Base-by-base conservation (phyloP, 2,888 invertebrate genomes). In the Pollenia labialis region DNA sequence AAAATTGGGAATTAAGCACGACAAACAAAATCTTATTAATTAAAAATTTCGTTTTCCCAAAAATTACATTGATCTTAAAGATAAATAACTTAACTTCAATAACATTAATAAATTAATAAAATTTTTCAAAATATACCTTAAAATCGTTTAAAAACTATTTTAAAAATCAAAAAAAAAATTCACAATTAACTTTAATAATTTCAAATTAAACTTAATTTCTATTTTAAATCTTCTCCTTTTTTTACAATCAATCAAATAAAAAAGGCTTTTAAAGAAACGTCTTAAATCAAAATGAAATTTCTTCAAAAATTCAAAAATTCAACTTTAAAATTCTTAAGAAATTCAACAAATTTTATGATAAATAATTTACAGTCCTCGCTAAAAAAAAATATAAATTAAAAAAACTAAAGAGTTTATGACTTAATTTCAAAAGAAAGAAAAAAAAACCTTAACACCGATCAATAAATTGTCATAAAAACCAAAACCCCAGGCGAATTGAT, bases 401-500 rank as follows among this genome's bases (percentile, higher is more conserved):
- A 56, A 58, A 54, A 68, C 42, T 75, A 48, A 80, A 81, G 60
- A 44, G 81, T 90, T 90, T 90, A 90, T 90, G 82, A 80, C 89
- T 90, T 89, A 90, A 90, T 90, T 89, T 88, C 81, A 71, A 88
- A 88, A 88, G 46, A 56, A 10, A 1, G 8, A 40, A 60, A 40
- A 60, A 12, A 71, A 12, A n/a, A 56, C 23, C 12, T 56, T 66
- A n/a, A 77, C 44, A 12, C 74, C 71, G 79, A 83, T 86, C 87
- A 87, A 87, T 87, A 87, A 87, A 87, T 84, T 81, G 85, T 81
- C 74, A 85, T 85, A 85, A 87, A 87, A 87, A 77, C 81, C 77
- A 84, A 77, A 68, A 74, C 85, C 77, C 2, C 46, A 69, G 74
- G 85, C 77, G 62, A 76, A 84, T 77, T 77, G 76, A 77, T 77